Base-by-base conservation (phyloP, 2,113 vertebrate genomes). In the Cinclus cinclus region DNA sequence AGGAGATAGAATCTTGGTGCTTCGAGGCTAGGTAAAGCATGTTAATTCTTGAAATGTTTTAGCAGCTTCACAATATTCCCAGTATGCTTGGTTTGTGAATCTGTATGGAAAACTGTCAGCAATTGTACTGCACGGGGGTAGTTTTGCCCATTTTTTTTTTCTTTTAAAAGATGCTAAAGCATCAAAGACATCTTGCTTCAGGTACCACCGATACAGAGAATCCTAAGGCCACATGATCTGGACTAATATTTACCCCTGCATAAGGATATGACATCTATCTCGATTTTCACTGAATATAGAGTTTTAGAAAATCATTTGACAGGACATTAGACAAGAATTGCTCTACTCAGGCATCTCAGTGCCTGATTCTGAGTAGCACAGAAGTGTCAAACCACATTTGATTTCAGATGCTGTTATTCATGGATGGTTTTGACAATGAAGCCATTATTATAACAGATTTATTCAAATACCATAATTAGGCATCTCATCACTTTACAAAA, bases 241-340 rank as follows among this genome's bases (percentile, higher is more conserved):
- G 56, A 25, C 49, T 62, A 63, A 62, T 59, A 59, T 69, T 91
- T 94, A 47, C 82, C 31, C 18, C 44, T 73, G 22, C 30, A 24
- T 69, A 73, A 44, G 41, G 49, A 55, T 50, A 25, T 52, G 69
- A 59, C 50, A 76, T 92, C 81, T 47, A 56, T 87, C 74, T 87
- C 79, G 53, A 83, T 95, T 94, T 89, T 76, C n/a, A 79, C 21
- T 69, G 63, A 78, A 65, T 58, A 49, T 5, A 52, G 64, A 25
- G 24, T 46, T 94, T 76, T 91, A 35, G 70, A 89, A 79, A 83
- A 87, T 89, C 11, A 84, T 89, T 73, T 87, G 81, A 87, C 18
- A 82, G 69, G 91, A 89, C 58, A 13, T 89, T 53, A 69, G 67
- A 68, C 78, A 84, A 85, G 78, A 76, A 62, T 75, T 73, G 21